phyloP scores from a whole-genome alignment of 2,797 vertebrate species.

The Channa striata region DNA sequence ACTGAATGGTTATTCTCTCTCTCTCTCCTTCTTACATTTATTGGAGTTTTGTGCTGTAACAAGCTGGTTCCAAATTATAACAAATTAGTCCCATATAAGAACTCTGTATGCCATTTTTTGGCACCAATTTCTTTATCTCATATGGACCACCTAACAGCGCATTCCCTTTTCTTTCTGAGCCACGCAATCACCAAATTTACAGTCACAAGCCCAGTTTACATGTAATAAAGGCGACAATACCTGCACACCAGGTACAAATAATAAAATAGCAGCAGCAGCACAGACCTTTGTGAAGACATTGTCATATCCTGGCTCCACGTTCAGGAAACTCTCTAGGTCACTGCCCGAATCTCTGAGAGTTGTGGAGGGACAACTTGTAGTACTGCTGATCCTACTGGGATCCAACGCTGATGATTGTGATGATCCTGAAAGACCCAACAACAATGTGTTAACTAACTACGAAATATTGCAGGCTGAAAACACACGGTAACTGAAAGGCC shows the following conservation, averaged over 20 bases:
- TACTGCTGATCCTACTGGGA: conserved; percentile 71
- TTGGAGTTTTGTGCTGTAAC: neutral
- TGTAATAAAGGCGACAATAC: neutral
- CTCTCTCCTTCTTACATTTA: conserved; percentile 13
- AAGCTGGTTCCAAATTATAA: neutral
- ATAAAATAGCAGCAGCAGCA: neutral
- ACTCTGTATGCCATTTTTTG: neutral
- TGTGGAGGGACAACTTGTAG: conserved; percentile 68
- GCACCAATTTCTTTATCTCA: neutral
- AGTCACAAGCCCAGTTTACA: neutral
- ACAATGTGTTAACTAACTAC: neutral
- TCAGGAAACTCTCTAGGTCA: conserved; percentile 87
- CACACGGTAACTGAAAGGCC: neutral
- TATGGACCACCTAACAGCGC: neutral
- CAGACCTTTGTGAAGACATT: conserved; percentile 90
- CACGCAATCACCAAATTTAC: neutral
- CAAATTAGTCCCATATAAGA: neutral
- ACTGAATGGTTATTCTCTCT: neutral
- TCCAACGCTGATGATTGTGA: conserved; percentile 81
- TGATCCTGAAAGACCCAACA: conserved; percentile 82
- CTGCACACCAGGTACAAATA: neutral
- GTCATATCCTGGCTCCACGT: conserved; percentile 86
- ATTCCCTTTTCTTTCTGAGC: too few relatives aligned
- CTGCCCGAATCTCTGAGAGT: conserved; percentile 86
- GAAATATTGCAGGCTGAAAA: neutral